A percentile compares a stretch with the other conserved stretches of the same genome.
Evolutionary conservation across 2,113 vertebrate genomes (phyloP).

Genomic region (Mesembrinibis cayennensis): DNA sequence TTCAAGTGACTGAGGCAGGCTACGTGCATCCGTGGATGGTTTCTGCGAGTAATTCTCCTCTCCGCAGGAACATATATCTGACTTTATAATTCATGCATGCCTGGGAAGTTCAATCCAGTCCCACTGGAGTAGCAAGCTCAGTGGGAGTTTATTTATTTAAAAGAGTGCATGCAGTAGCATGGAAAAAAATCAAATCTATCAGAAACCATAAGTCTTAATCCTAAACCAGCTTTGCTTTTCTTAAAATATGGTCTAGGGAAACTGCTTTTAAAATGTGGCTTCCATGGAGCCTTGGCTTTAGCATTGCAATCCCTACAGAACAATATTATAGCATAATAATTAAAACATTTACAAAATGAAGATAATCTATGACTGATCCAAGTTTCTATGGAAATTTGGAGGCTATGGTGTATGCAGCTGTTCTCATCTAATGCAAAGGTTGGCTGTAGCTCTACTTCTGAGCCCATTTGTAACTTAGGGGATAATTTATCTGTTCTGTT

Average conservation of each 20-base stretch:
- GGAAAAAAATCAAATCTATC: slow-evolving; percentile 33
- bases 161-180: slow-evolving; percentile 30
- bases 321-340: slow-evolving; percentile 35
- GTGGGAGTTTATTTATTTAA: slow-evolving; percentile 62
- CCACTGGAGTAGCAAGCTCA: slow-evolving; percentile 49
- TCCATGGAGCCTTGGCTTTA: neutral
- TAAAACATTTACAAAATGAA: slow-evolving; percentile 56
- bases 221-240: slow-evolving; percentile 4
- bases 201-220: neutral
- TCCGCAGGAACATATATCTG: neutral
- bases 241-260: neutral
- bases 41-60: neutral
- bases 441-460: slow-evolving; percentile 42
- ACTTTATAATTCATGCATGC: slow-evolving; percentile 44
- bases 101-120: slow-evolving; percentile 58
- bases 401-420: slow-evolving; percentile 43
- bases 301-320: neutral
- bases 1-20: neutral
- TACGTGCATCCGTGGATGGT: neutral
- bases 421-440: slow-evolving; percentile 51
- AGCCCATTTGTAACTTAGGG: neutral
- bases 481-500: slow-evolving; percentile 48
- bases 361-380: slow-evolving; percentile 52
- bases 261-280: neutral
- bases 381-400: slow-evolving; percentile 69